Percentiles rank a stretch among this genome's conserved stretches.
phyloP scores from a whole-genome alignment of 1,140 invertebrate genomes.

The Triops cancriformis region DNA sequence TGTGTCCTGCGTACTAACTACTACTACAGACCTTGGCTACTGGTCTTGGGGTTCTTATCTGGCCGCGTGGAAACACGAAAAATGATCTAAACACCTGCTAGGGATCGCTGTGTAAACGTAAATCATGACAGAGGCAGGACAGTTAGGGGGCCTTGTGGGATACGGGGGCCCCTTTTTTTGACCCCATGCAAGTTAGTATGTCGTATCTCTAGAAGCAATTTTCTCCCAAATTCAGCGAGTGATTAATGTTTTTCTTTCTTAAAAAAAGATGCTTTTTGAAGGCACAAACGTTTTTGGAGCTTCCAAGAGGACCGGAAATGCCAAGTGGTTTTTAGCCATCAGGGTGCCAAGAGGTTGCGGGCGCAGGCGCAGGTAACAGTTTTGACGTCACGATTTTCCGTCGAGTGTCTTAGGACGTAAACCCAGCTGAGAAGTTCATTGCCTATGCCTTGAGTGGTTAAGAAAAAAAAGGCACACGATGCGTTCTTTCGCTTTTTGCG shows the following conservation, averaged over 20 bases:
- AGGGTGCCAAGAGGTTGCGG: not conserved
- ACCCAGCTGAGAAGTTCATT: too few species aligned
- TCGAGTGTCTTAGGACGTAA: not conserved
- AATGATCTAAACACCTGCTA: constrained; percentile 9
- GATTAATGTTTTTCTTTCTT: not conserved
- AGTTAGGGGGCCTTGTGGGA: not conserved
- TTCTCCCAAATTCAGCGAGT: not conserved
- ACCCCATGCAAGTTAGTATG: not conserved
- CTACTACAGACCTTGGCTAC: constrained; percentile 5
- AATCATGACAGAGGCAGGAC: not conserved
- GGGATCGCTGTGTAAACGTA: not conserved
- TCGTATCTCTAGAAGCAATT: not conserved
- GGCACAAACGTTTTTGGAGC: not conserved
- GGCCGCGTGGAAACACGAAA: constrained; percentile 3
- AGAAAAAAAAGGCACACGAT: too few species aligned
- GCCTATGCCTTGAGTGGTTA: not conserved
- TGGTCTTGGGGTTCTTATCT: not conserved
- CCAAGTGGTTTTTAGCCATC: constrained; percentile 5
- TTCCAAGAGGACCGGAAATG: constrained; percentile 6
- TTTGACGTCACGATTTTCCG: constrained; percentile 1
- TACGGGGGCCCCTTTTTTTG: not conserved
- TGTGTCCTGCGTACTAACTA: not conserved
- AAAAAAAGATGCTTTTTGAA: not conserved
- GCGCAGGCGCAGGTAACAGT: not conserved
- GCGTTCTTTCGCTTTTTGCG: too few species aligned